These are phyloP conservation scores for Agonopterix alstromeriana DNA, from an alignment of 2,888 invertebrate species.

Conservation along the genomic window DNA sequence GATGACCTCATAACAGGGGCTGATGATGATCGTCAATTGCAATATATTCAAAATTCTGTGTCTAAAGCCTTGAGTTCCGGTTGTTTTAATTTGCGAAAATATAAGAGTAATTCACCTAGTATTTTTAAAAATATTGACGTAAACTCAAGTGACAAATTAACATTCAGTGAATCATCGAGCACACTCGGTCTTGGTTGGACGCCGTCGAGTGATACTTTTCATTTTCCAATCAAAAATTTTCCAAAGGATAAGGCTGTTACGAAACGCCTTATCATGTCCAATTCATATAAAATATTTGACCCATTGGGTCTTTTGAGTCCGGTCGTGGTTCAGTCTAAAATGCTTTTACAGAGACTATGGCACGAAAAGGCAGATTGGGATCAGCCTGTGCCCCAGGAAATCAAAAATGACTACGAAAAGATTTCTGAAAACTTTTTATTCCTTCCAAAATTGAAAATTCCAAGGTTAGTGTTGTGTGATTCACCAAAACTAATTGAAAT, in stretches of 20 bases:
- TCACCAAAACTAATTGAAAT: slow-evolving; percentile 5
- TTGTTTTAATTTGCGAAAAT: slow-evolving; percentile 13
- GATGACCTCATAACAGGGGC: slow-evolving; percentile 13
- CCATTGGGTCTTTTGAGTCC: too few relatives aligned
- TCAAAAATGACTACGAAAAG: slow-evolving; percentile 3
- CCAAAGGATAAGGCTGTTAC: slow-evolving; percentile 6
- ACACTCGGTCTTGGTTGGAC: slow-evolving; percentile 16
- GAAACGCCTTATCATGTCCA: slow-evolving; percentile 15
- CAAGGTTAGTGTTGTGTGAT: slow-evolving; percentile 6
- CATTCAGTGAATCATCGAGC: slow-evolving; percentile 13
- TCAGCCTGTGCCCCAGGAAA: slow-evolving; percentile 8
- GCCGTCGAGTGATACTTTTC: slow-evolving; percentile 9
- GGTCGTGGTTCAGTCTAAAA: slow-evolving; percentile 14
- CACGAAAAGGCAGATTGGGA: slow-evolving; percentile 11
- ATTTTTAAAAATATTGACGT: slow-evolving; percentile 6
- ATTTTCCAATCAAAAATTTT: slow-evolving; percentile 11
- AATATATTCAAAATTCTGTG: slow-evolving; percentile 7
- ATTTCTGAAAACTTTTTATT: not conserved
- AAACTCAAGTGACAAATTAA: slow-evolving; percentile 8
- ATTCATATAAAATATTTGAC: slow-evolving; percentile 16
- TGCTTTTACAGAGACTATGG: slow-evolving; percentile 14
- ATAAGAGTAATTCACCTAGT: slow-evolving; percentile 8
- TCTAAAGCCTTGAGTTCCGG: slow-evolving; percentile 5
- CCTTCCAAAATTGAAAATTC: slow-evolving; percentile 4
- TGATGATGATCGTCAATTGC: slow-evolving; percentile 6